Conservation (phyloP, 2,797 vertebrate genomes). For the Tragelaphus oryx region DNA sequence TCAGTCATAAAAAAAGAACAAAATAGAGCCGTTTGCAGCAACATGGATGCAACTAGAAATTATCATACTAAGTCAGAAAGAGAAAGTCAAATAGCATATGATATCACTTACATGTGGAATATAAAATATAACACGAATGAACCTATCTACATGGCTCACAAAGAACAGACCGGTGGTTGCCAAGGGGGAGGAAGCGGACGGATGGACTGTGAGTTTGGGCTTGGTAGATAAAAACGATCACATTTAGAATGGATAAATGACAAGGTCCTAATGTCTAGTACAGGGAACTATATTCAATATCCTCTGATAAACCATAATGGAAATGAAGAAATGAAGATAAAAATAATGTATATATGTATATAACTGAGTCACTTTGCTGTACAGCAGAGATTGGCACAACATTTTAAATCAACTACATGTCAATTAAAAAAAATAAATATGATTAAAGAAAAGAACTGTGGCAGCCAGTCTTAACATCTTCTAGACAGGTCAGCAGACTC, state of each 20-base stretch:
- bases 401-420: background rate
- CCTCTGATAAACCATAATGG: background rate
- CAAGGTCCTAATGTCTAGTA: background rate
- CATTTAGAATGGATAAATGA: background rate
- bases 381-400: background rate
- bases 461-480: background rate
- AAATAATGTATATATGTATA: background rate
- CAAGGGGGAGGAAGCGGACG: background rate
- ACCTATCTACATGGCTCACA: background rate
- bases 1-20: background rate
- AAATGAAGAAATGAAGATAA: background rate
- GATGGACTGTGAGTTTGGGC: background rate
- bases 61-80: background rate
- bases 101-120: background rate
- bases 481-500: background rate
- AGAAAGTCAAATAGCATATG: background rate
- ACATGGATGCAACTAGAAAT: background rate
- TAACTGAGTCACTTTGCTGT: background rate
- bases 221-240: background rate
- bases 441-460: background rate
- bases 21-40: background rate
- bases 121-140: background rate
- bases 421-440: background rate
- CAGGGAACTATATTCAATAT: background rate
- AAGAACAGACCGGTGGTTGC: background rate